Evolutionary conservation across 2,113 vertebrate genomes (phyloP).

Genomic region (Ifrita kowaldi): DNA sequence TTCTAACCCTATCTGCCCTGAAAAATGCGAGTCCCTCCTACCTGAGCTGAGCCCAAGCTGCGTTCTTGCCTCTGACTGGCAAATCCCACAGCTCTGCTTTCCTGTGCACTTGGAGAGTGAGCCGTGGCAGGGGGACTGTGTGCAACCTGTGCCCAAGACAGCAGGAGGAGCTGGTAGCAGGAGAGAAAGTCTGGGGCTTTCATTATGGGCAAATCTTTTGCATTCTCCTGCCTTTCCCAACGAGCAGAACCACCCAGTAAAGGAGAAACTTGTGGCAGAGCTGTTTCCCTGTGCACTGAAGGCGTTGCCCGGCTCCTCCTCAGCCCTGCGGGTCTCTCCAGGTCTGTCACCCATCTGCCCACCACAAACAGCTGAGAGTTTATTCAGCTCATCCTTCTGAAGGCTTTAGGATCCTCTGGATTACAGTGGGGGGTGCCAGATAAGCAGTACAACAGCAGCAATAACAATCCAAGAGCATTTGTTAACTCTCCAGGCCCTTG

Average conservation of each 20-base stretch:
- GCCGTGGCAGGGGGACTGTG: fast-evolving
- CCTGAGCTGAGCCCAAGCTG: background rate
- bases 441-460: background rate
- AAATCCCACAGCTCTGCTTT: background rate
- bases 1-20: background rate
- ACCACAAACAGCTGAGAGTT: background rate
- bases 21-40: background rate
- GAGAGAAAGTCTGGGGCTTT: background rate
- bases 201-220: background rate
- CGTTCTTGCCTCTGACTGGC: background rate
- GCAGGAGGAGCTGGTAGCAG: background rate
- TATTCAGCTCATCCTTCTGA: background rate
- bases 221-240: background rate
- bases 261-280: background rate
- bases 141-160: background rate
- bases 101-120: fast-evolving
- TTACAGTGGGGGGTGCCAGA: background rate
- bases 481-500: background rate
- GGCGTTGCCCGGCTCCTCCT: fast-evolving
- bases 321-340: background rate
- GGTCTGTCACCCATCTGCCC: background rate
- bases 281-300: background rate
- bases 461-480: background rate
- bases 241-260: fast-evolving
- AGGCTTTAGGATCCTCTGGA: background rate